Base-by-base conservation (phyloP, 2,113 vertebrate species). In the Otocyon megalotis region DNA sequence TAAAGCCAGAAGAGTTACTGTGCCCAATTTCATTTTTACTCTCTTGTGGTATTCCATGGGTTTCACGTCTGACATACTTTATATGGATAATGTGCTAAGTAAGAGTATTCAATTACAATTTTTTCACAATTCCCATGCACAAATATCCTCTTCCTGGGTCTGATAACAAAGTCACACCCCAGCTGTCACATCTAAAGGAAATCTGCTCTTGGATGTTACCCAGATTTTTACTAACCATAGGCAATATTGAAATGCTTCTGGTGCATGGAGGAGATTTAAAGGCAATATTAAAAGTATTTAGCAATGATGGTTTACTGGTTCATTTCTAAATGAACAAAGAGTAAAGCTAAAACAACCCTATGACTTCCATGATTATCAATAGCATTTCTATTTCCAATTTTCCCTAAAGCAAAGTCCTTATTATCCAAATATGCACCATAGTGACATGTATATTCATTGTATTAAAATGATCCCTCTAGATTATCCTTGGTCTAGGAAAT, bases 401-500 rank as follows among this genome's bases (percentile, higher is more conserved):
- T 88, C 67, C 83, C 35, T 71, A 82, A 90, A 32, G 92, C 22
- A 76, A 88, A 67, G 56, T 90, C 56, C 35, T 93, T 87, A 94
- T 97, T 92, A 96, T 95, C 37, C 71, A 97, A 93, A 96, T 94
- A 96, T 95, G 97, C 95, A 94, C 94, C 69, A 94, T 62, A 96
- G 81, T 88, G 30, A 85, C 80, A 88, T 81, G 74, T 60, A 5
- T 79, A 94, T 85, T 95, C 69, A 77, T 81, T 94, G 85, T 63
- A 90, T 94, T 96, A 97, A 97, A 96, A 96, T 65, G 92, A 97
- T 92, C 71, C 56, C 15, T 93, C 53, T 97, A 90, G 74, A 92
- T 97, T 98, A 92, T 90, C 95, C 94, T 98, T 95, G 80, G 72
- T 88, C 79, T 97, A 96, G 87, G 28, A 97, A 97, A 97, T 96